phyloP scores from a whole-genome alignment of 2,797 vertebrate genomes.

The Arnoldichthys spilopterus region DNA sequence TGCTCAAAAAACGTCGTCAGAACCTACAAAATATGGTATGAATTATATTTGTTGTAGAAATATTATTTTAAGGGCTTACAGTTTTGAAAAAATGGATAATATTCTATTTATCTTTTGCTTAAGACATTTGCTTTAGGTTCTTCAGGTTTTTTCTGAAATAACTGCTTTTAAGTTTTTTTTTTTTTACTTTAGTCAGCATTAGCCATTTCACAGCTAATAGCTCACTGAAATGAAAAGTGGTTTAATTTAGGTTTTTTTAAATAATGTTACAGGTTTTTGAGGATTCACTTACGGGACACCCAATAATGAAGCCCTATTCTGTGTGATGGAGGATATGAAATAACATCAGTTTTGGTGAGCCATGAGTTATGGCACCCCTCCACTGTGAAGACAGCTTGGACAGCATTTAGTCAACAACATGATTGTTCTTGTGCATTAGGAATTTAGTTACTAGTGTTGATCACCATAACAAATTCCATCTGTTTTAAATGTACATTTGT shows the following conservation, averaged over 20 bases:
- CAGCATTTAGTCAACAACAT: slow-evolving; percentile 3
- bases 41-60: neutral
- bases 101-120: too few relatives aligned
- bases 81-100: too few relatives aligned
- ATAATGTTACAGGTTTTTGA: neutral
- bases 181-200: neutral
- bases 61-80: neutral
- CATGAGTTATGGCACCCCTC: neutral
- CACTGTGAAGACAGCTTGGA: slow-evolving; percentile 5
- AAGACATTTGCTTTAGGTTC: neutral
- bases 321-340: slow-evolving; percentile 13
- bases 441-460: slow-evolving; percentile 9
- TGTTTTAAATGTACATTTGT: slow-evolving; percentile 5
- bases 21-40: slow-evolving; percentile 36
- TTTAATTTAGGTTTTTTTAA: neutral
- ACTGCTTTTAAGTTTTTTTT: neutral
- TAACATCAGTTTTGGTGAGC: neutral
- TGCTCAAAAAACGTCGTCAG: slow-evolving; percentile 13
- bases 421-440: slow-evolving; percentile 10
- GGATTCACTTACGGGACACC: neutral
- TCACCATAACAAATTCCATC: neutral
- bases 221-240: neutral
- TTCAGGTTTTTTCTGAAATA: neutral
- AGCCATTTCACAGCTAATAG: neutral
- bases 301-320: slow-evolving; percentile 1